Conservation (phyloP, 1,140 invertebrate genomes). For the Trichomalopsis sarcophagae region DNA sequence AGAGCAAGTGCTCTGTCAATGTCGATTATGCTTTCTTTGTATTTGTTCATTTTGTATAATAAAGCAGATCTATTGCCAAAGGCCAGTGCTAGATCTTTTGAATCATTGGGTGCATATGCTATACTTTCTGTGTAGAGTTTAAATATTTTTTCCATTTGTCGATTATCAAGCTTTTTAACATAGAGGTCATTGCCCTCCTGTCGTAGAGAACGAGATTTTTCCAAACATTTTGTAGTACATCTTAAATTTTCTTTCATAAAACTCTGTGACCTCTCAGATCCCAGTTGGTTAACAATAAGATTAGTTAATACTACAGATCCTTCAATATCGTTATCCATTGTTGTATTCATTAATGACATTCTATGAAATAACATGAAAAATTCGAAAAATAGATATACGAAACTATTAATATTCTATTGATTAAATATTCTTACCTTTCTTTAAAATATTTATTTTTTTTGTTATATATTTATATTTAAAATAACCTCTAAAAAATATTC, state of each 20-base stretch:
- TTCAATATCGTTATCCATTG: background rate
- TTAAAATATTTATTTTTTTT: background rate
- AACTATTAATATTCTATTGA: background rate
- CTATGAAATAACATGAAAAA: background rate
- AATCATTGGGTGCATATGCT: slow-evolving; percentile 33
- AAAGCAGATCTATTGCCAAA: slow-evolving; percentile 41
- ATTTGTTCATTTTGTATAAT: slow-evolving; percentile 14
- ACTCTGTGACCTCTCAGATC: background rate
- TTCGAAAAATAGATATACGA: background rate
- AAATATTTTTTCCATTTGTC: slow-evolving; percentile 7
- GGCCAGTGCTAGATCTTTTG: slow-evolving; percentile 9
- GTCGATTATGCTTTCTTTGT: slow-evolving; percentile 31
- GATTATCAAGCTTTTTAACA: background rate
- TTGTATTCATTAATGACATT: background rate
- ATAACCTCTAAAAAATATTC: background rate
- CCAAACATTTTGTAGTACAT: background rate
- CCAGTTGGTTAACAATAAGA: background rate
- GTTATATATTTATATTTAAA: background rate
- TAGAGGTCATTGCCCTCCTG: slow-evolving; percentile 19
- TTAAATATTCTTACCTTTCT: background rate
- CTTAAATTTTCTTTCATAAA: slow-evolving; percentile 12
- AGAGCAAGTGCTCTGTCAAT: slow-evolving; percentile 32
- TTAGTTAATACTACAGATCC: background rate
- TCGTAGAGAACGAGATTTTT: background rate
- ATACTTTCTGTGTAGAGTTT: slow-evolving; percentile 35